Conservation (phyloP, 2,113 vertebrate genomes). For the Puntigrus tetrazona region DNA sequence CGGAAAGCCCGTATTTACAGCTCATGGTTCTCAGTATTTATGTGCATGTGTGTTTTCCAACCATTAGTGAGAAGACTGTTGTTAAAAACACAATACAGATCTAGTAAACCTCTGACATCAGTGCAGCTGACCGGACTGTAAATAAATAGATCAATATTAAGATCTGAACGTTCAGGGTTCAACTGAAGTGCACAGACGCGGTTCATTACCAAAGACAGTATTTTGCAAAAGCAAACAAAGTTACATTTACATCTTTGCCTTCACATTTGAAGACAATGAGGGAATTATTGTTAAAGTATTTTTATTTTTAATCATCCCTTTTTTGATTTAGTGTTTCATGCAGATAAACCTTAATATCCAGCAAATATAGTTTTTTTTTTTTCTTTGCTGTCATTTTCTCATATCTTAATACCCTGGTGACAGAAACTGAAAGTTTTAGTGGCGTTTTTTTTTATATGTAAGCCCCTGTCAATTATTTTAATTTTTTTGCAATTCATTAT, state of each 20-base stretch:
- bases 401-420: background rate
- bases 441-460: background rate
- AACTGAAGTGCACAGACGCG: background rate
- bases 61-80: background rate
- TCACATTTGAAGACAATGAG: background rate
- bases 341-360: too few relatives aligned
- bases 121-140: background rate
- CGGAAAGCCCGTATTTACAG: conserved; percentile 53
- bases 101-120: background rate
- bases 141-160: background rate
- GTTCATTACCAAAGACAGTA: background rate
- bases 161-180: background rate
- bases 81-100: background rate
- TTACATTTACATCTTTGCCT: background rate
- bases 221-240: background rate
- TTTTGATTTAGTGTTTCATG: background rate
- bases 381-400: background rate
- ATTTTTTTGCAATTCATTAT: background rate
- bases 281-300: background rate
- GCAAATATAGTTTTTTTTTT: too few relatives aligned
- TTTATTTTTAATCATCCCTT: background rate
- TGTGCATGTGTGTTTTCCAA: conserved; percentile 21
- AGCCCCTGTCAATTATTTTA: background rate
- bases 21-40: conserved; percentile 45
- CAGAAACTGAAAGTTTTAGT: background rate